Evolutionary conservation across 2,888 invertebrate genomes (phyloP).

Genomic region (Oithona nana): DNA sequence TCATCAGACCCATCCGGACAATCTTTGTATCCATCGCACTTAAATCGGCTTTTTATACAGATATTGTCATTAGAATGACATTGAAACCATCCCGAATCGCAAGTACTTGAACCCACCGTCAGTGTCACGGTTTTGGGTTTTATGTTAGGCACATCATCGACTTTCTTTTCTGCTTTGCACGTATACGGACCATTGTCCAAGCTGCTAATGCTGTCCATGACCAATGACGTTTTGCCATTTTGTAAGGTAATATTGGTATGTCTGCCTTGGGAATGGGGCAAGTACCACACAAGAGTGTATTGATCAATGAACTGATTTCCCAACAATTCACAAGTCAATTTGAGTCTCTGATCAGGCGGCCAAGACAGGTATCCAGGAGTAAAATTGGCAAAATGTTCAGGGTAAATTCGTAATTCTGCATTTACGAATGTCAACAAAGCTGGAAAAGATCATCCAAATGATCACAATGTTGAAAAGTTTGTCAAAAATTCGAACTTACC

Average conservation of each 20-base stretch:
- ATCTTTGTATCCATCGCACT: neutral
- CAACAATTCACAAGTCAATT: neutral
- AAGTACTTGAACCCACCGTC: neutral
- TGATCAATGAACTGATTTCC: neutral
- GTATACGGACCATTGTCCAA: neutral
- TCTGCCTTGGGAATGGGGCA: neutral
- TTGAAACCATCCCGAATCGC: neutral
- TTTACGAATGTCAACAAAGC: too few relatives aligned
- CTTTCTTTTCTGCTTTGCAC: neutral
- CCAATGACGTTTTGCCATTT: neutral
- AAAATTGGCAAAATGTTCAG: neutral
- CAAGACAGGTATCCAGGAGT: neutral
- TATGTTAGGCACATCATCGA: neutral
- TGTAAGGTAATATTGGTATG: neutral
- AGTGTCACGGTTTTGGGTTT: too few relatives aligned
- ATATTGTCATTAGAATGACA: neutral
- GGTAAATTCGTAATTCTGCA: neutral
- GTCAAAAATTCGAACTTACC: too few relatives aligned
- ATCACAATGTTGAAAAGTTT: neutral
- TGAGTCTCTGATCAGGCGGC: neutral
- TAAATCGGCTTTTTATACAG: neutral
- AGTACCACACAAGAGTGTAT: neutral
- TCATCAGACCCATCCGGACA: slow-evolving; percentile 2
- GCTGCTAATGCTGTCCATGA: neutral
- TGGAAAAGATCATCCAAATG: too few relatives aligned